Base-by-base conservation (phyloP, 2,797 vertebrate genomes). In the Eulemur coronatus region DNA sequence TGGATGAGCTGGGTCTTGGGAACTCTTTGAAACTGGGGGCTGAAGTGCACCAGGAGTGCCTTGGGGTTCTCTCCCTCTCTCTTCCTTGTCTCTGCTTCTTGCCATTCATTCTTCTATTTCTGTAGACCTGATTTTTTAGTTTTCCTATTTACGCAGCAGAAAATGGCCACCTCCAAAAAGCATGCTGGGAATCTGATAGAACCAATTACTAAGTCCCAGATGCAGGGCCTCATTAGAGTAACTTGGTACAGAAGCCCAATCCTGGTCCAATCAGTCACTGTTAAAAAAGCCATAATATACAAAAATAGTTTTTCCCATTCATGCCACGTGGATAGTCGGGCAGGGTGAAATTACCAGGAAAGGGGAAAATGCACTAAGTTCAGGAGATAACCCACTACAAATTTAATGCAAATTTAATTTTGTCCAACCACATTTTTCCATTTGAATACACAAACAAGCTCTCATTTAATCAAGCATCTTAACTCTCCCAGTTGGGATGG, bases 371-470 rank as follows among this genome's bases (percentile, higher is more conserved):
- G 28, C 41, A 91, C 12, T 82, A 78, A 94, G 5, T 82, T 72
- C 8, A 24, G 24, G 18, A 94, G 41, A 50, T 38, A 95, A 93
- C 26, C 14, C 12, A 84, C 70, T 59, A 76, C 28, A 89, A 96
- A 87, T 78, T 93, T 50, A 93, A 63, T n/a, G 50, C 43, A 82
- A 96, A 79, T 92, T 94, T 93, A 86, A 93, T 87, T 96, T 96
- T 85, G 41, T 78, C 38, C 76, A 93, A 43, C 28, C 76, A 55
- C 7, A 86, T 55, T 87, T 93, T 96, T 72, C 89, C 41, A 93
- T 93, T 86, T 96, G 89, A 96, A 91, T 96, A 96, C 57, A 86
- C 84, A 97, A 97, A 95, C 61, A 89, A 95, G 65, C 70, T 95
- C 79, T 96, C 70, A 91, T 92, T 97, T 96, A 97, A 89, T 94